Evolutionary conservation across 2,888 invertebrate species (phyloP).

Genomic region (Sinodicranocentrus sp.): DNA sequence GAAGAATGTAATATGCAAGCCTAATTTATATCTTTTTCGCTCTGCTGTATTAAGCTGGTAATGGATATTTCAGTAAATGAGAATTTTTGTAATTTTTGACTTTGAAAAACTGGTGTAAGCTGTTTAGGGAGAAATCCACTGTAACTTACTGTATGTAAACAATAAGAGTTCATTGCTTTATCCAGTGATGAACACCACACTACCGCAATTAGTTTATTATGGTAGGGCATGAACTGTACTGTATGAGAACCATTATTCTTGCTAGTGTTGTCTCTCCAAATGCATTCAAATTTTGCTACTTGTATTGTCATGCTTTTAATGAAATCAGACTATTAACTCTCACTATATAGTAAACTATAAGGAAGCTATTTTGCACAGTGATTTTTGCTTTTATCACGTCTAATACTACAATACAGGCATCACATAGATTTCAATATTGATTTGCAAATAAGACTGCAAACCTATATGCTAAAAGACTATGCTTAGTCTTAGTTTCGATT

Average conservation of each 20-base stretch:
- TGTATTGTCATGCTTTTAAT: slow-evolving; percentile 48
- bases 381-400: slow-evolving; percentile 59
- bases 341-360: slow-evolving; percentile 48
- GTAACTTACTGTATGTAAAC: slow-evolving; percentile 8
- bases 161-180: slow-evolving; percentile 30
- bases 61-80: slow-evolving; percentile 43
- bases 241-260: slow-evolving; percentile 21
- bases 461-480: slow-evolving; percentile 65
- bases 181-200: slow-evolving; percentile 18
- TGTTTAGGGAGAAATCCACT: slow-evolving; percentile 28
- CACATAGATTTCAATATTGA: slow-evolving; percentile 46
- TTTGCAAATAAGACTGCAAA: slow-evolving; percentile 66
- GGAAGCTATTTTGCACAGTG: slow-evolving; percentile 61
- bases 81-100: slow-evolving; percentile 63
- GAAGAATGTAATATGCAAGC: slow-evolving; percentile 42
- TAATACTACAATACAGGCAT: slow-evolving; percentile 37
- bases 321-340: slow-evolving; percentile 50
- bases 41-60: slow-evolving; percentile 41
- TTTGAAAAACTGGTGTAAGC: slow-evolving; percentile 42
- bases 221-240: slow-evolving; percentile 18
- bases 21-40: slow-evolving; percentile 45
- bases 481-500: slow-evolving; percentile 56
- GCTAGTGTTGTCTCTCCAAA: slow-evolving; percentile 50
- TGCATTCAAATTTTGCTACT: slow-evolving; percentile 39
- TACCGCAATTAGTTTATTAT: neutral